These are phyloP conservation scores for Rhagium mordax DNA, from an alignment of 2,888 invertebrate species.

Conservation along the genomic window DNA sequence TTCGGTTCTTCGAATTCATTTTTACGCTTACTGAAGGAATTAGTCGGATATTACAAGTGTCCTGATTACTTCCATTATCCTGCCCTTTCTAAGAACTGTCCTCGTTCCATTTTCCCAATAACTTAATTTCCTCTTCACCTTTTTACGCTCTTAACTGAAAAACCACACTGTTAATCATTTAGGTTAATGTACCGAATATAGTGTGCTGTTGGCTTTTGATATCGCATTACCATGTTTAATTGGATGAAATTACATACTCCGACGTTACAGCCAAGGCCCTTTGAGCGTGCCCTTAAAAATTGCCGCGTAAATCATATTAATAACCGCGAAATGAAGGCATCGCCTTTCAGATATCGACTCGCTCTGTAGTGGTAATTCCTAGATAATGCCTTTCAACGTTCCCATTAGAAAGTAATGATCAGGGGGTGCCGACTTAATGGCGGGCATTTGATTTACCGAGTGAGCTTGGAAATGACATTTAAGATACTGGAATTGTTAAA, in stretches of 20 bases:
- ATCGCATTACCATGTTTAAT: conserved; percentile 21
- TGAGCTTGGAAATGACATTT: not conserved
- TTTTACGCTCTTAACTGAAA: not conserved
- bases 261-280: not conserved
- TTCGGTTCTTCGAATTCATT: not conserved
- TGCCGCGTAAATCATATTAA: conserved; percentile 34
- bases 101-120: not conserved
- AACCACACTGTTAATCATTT: not conserved
- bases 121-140: not conserved
- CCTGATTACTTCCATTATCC: too few species aligned
- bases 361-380: conserved; percentile 11
- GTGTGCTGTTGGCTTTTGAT: conserved; percentile 12
- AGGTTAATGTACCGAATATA: conserved; percentile 12
- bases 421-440: conserved; percentile 27
- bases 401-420: conserved; percentile 20
- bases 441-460: not conserved
- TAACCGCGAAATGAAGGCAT: conserved; percentile 15
- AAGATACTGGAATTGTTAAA: not conserved
- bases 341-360: conserved; percentile 11
- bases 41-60: too few species aligned
- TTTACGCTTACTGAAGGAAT: too few species aligned
- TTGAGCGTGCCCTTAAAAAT: conserved; percentile 27
- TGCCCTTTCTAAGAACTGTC: not conserved
- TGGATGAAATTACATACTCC: conserved; percentile 29
- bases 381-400: conserved; percentile 6